These are phyloP conservation scores for Aradophagus sp. DNA, from an alignment of 1,140 invertebrate species.

Conservation along the genomic window DNA sequence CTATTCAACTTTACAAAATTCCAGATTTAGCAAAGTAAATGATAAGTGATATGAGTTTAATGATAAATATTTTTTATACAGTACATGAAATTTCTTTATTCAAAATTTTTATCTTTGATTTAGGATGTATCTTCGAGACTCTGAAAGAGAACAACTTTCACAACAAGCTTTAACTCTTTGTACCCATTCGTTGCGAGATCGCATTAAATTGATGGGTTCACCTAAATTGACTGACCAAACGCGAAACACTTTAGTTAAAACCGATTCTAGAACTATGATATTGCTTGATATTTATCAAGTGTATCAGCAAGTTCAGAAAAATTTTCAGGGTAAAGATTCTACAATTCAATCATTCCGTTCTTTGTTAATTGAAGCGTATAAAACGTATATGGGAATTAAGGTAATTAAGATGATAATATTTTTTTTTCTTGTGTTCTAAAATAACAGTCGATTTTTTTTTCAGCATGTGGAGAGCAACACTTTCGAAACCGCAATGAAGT, in stretches of 20 bases:
- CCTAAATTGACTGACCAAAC: slow-evolving; percentile 45
- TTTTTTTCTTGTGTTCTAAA: background rate
- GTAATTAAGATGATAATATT: slow-evolving; percentile 68
- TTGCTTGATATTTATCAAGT: slow-evolving; percentile 79
- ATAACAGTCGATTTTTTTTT: slow-evolving; percentile 12
- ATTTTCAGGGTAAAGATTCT: slow-evolving; percentile 75
- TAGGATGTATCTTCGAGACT: slow-evolving; percentile 86
- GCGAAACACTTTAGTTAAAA: slow-evolving; percentile 46
- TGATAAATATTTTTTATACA: no score
- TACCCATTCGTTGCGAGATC: slow-evolving; percentile 77
- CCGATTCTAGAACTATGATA: slow-evolving; percentile 67
- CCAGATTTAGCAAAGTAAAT: slow-evolving; percentile 91
- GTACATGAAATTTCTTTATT: no score
- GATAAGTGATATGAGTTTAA: slow-evolving; percentile 12
- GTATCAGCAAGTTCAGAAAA: slow-evolving; percentile 79
- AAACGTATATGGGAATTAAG: slow-evolving; percentile 72
- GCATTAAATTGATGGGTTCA: slow-evolving; percentile 66
- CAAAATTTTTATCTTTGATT: background rate
- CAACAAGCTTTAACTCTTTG: slow-evolving; percentile 84
- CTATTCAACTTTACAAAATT: slow-evolving; percentile 79
- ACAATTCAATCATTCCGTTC: slow-evolving; percentile 74
- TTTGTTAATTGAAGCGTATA: slow-evolving; percentile 79
- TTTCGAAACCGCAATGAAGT: slow-evolving; percentile 64
- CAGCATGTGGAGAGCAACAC: slow-evolving; percentile 65
- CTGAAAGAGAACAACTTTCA: slow-evolving; percentile 84